These are phyloP conservation scores for Diglossa cyanea DNA, from an alignment of 2,797 vertebrate species.

Conservation along the genomic window DNA sequence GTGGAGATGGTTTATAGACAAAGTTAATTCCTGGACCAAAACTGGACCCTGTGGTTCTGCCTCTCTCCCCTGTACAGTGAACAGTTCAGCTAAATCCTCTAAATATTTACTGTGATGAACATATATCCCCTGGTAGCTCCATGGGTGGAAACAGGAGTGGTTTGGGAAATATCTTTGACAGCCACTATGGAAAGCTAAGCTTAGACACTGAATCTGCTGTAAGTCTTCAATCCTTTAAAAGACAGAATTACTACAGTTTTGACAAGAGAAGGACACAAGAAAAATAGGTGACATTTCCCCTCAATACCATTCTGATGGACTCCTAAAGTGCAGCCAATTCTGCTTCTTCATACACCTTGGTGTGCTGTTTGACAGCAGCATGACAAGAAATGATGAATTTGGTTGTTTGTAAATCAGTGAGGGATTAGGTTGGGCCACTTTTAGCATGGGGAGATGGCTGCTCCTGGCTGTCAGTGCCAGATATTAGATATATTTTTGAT, in stretches of 20 bases:
- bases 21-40: not conserved
- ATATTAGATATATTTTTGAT: not conserved
- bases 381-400: conserved; percentile 26
- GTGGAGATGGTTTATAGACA: not conserved
- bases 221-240: conserved; percentile 4
- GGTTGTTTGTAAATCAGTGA: not conserved
- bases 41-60: not conserved
- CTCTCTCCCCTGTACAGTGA: not conserved
- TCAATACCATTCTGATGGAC: not conserved
- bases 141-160: not conserved
- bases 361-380: not conserved
- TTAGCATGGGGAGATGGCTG: not conserved
- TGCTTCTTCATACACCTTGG: not conserved
- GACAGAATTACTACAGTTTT: conserved; percentile 29
- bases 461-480: not conserved
- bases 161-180: not conserved
- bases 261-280: conserved; percentile 52
- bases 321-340: conserved; percentile 35
- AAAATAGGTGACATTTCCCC: conserved; percentile 59
- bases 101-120: not conserved
- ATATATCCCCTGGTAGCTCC: not conserved
- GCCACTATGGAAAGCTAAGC: not conserved
- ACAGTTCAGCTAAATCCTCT: not conserved
- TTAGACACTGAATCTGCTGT: not conserved
- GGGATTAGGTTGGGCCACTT: not conserved